Percentiles rank a stretch among this genome's conserved stretches.
Conservation (phyloP, 2,888 invertebrate species). For the Galerucella pusilla region DNA sequence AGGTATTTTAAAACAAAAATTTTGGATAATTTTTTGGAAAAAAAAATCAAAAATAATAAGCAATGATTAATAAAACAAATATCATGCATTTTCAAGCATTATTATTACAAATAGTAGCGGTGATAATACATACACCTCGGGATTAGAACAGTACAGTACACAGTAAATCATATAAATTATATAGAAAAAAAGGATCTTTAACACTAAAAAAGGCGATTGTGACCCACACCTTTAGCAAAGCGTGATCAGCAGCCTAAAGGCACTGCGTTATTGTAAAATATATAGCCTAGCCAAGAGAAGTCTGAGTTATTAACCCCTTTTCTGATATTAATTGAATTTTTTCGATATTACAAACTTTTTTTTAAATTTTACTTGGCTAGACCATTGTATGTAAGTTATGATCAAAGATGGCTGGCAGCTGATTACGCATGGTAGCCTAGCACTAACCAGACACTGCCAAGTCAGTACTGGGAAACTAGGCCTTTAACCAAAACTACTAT, state of each 20-base stretch:
- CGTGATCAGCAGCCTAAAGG: constrained; percentile 66
- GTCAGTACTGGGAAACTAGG: constrained; percentile 51
- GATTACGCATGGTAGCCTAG: constrained; percentile 62
- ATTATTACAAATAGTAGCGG: constrained; percentile 85
- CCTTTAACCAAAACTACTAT: constrained; percentile 55
- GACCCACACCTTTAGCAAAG: constrained; percentile 64
- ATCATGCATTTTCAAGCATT: constrained; percentile 89
- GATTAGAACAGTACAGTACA: constrained; percentile 69
- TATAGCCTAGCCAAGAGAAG: constrained; percentile 34
- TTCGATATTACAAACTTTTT: neutral
- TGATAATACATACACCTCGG: constrained; percentile 69
- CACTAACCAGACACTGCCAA: constrained; percentile 50
- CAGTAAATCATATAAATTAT: constrained; percentile 63
- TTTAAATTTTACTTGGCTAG: neutral
- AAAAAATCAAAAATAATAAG: constrained; percentile 60
- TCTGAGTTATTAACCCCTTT: neutral
- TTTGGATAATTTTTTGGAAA: constrained; percentile 33
- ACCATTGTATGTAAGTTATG: constrained; percentile 41
- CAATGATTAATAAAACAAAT: constrained; percentile 79
- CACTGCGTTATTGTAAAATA: constrained; percentile 62
- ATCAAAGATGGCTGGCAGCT: constrained; percentile 62
- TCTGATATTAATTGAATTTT: neutral
- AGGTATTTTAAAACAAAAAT: constrained; percentile 42
- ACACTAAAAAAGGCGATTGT: constrained; percentile 53
- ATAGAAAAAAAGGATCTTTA: constrained; percentile 53